These are phyloP conservation scores for Amphiprion ocellaris DNA, from an alignment of 2,113 vertebrate genomes.

Conservation along the genomic window DNA sequence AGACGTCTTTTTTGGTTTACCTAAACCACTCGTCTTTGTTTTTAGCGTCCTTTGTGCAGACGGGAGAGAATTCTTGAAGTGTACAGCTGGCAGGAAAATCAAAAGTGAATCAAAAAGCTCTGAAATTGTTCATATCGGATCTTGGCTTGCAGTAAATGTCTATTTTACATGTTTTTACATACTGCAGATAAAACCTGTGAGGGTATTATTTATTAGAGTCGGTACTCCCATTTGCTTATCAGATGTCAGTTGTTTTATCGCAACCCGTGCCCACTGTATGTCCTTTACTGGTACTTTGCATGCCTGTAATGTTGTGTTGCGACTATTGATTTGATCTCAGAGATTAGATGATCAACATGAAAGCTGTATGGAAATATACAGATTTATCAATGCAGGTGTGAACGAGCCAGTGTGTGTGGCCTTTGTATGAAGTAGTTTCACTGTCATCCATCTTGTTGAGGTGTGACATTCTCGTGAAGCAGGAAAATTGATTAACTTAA, in stretches of 20 bases:
- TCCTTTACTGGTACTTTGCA: constrained; percentile 56
- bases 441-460: constrained; percentile 16
- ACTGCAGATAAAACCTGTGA: constrained; percentile 37
- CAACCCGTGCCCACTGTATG: constrained; percentile 4
- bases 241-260: constrained; percentile 73
- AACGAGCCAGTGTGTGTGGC: background rate
- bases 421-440: constrained; percentile 15
- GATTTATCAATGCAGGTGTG: constrained; percentile 32
- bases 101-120: constrained; percentile 29
- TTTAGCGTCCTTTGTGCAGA: constrained; percentile 9
- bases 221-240: constrained; percentile 66
- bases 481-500: background rate
- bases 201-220: constrained; percentile 15
- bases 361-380: constrained; percentile 47
- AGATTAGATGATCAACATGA: constrained; percentile 39
- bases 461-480: background rate
- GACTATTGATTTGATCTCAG: constrained; percentile 44
- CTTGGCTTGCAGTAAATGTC: constrained; percentile 19
- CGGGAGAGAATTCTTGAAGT: background rate
- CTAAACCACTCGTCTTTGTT: constrained; percentile 21
- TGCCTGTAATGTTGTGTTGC: constrained; percentile 21
- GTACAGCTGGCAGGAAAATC: constrained; percentile 20
- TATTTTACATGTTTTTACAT: constrained; percentile 64
- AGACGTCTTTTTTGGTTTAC: constrained; percentile 4
- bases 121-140: constrained; percentile 24